A percentile compares a stretch with the other conserved stretches of the same genome.
These are phyloP conservation scores for Idaea biselata DNA, from an alignment of 2,888 invertebrate genomes.

Conservation along the genomic window DNA sequence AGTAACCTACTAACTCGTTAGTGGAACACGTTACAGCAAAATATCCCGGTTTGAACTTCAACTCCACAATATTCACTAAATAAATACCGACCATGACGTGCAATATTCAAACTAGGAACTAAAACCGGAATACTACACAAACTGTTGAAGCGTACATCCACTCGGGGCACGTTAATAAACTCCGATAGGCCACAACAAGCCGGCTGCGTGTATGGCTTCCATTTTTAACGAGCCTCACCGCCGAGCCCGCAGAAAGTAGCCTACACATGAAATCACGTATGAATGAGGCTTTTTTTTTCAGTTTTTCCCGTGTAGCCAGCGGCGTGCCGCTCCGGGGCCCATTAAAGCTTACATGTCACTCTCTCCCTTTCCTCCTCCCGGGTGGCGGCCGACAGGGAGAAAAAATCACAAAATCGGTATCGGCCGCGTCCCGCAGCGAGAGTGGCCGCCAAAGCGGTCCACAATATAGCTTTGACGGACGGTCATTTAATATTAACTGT, in stretches of 20 bases:
- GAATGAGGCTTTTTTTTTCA: constrained; percentile 77
- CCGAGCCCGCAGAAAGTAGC: constrained; percentile 76
- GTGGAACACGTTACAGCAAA: not conserved
- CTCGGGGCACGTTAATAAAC: constrained; percentile 67
- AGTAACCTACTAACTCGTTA: too few relatives aligned
- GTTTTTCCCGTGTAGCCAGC: constrained; percentile 73
- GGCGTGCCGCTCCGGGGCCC: constrained; percentile 70
- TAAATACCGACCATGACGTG: constrained; percentile 6
- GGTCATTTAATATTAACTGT: constrained; percentile 81
- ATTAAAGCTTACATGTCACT: constrained; percentile 80
- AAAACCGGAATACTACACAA: constrained; percentile 52
- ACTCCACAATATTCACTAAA: constrained; percentile 5
- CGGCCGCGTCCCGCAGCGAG: constrained; percentile 68
- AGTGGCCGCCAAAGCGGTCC: constrained; percentile 58
- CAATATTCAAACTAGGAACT: constrained; percentile 28
- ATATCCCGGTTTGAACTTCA: not conserved
- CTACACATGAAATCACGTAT: constrained; percentile 80
- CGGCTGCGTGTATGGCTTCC: constrained; percentile 65
- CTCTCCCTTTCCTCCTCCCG: constrained; percentile 46
- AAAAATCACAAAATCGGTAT: constrained; percentile 78
- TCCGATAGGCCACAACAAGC: constrained; percentile 74
- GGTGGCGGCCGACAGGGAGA: constrained; percentile 40
- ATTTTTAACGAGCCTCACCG: constrained; percentile 77
- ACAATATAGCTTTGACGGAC: constrained; percentile 78
- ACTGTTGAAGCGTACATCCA: constrained; percentile 50